Evolutionary conservation across 2,888 invertebrate genomes (phyloP).

Genomic region (Phyto melanocephala): DNA sequence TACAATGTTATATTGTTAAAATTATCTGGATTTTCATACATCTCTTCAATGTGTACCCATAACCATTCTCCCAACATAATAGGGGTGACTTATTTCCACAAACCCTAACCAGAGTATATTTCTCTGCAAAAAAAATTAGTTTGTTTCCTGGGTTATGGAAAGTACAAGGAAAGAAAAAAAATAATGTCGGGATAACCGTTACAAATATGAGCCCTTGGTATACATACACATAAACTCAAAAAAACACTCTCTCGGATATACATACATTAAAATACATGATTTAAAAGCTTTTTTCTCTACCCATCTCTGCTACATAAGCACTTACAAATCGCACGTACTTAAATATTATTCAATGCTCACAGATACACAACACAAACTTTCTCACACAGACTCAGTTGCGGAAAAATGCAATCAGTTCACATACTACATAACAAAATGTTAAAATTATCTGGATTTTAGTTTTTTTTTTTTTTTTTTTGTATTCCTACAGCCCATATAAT

Average conservation of each 20-base stretch:
- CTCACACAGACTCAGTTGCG: background rate
- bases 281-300: constrained; percentile 43
- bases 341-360: constrained; percentile 20
- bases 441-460: background rate
- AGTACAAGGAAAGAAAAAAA: background rate
- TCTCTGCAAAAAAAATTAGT: background rate
- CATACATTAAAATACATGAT: background rate
- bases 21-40: no score
- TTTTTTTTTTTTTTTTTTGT: no score
- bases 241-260: background rate
- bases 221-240: constrained; percentile 49
- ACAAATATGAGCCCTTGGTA: constrained; percentile 69
- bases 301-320: background rate
- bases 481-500: background rate
- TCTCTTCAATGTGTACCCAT: no score
- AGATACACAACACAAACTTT: background rate
- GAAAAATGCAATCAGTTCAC: constrained; percentile 30
- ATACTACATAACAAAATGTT: background rate
- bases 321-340: constrained; percentile 4
- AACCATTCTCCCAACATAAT: no score
- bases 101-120: no score
- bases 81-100: no score
- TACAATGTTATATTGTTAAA: no score
- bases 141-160: constrained; percentile 30
- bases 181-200: constrained; percentile 55